Conservation (phyloP, 1,140 invertebrate genomes). For the Pseudachorutes palmiensis region DNA sequence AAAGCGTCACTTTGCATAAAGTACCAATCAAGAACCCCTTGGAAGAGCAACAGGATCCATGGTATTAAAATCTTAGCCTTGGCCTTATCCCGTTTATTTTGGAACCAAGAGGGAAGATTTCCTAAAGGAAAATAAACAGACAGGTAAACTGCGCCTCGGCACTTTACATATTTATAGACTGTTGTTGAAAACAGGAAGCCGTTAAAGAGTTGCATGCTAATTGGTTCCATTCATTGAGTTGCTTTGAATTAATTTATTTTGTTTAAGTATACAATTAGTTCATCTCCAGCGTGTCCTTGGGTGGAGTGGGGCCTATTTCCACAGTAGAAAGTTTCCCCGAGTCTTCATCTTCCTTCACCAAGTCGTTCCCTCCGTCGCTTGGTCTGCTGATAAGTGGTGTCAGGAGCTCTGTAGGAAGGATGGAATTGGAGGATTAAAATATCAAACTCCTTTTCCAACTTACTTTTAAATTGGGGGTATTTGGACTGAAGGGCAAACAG, state of each 20-base stretch:
- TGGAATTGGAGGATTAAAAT: not conserved
- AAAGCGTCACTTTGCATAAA: too few species aligned
- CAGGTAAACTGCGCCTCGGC: not conserved
- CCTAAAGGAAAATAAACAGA: too few species aligned
- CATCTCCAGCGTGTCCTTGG: not conserved
- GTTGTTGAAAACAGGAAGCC: not conserved
- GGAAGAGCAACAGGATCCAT: too few species aligned
- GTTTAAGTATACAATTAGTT: not conserved
- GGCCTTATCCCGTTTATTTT: too few species aligned
- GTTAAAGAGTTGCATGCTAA: not conserved
- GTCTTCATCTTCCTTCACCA: not conserved
- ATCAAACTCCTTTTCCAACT: not conserved
- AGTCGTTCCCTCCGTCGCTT: not conserved
- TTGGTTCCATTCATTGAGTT: not conserved
- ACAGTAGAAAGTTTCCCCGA: not conserved
- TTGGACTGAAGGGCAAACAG: slow-evolving; percentile 11
- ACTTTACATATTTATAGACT: not conserved
- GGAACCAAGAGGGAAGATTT: too few species aligned
- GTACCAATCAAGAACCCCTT: too few species aligned
- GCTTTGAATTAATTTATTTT: not conserved
- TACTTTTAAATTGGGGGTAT: slow-evolving; percentile 20
- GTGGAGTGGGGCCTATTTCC: not conserved
- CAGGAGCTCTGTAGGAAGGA: not conserved
- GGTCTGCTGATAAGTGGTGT: not conserved
- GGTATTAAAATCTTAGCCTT: too few species aligned